Conservation (phyloP, 2,113 vertebrate species). For the Dasyornis broadbenti region DNA sequence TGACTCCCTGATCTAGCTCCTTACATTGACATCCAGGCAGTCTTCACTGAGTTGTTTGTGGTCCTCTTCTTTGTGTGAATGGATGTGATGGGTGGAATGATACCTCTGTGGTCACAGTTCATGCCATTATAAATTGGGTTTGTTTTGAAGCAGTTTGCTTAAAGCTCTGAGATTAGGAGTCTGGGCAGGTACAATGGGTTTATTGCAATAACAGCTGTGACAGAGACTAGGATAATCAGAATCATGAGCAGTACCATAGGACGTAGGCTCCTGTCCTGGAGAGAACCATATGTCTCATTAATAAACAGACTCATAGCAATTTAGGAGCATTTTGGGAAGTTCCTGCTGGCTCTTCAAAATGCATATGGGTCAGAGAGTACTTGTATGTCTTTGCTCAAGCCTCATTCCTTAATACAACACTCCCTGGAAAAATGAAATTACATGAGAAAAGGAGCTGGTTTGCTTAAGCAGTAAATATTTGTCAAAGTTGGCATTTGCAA, state of each 20-base stretch:
- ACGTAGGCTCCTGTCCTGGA: background rate
- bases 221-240: background rate
- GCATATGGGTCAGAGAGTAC: background rate
- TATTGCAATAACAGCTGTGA: background rate
- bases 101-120: background rate
- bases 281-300: background rate
- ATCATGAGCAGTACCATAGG: accelerated
- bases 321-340: background rate
- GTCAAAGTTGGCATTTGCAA: background rate
- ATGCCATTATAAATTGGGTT: background rate
- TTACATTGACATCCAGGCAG: background rate
- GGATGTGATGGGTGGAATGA: background rate
- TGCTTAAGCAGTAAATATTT: background rate
- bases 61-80: background rate
- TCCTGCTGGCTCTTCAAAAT: background rate
- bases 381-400: background rate
- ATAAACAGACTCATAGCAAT: background rate
- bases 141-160: background rate
- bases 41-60: background rate
- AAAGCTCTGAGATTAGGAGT: background rate
- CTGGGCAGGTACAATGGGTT: background rate
- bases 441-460: background rate
- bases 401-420: background rate
- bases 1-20: background rate
- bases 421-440: background rate